phyloP scores from a whole-genome alignment of 2,888 invertebrate species.

The Lissocephala sabroskyi region DNA sequence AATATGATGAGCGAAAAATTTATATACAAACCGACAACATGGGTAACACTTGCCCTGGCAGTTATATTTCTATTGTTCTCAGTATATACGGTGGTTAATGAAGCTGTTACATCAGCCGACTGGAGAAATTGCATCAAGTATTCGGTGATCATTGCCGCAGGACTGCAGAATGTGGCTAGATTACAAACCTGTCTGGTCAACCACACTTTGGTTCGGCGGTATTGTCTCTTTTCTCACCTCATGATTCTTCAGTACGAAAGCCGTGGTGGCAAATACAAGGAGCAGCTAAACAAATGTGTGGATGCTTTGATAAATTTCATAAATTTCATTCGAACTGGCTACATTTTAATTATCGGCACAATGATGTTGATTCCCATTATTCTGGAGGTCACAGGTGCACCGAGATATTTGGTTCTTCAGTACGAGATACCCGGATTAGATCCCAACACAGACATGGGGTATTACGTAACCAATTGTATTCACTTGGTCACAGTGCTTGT shows the following conservation, averaged over 20 bases:
- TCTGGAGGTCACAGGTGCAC: slow-evolving; percentile 9
- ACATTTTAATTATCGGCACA: background rate
- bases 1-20: background rate
- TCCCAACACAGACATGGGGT: slow-evolving; percentile 20
- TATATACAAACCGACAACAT: background rate
- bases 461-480: slow-evolving; percentile 16
- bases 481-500: slow-evolving; percentile 24
- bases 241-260: slow-evolving; percentile 12
- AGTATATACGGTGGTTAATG: background rate
- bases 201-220: too few species aligned
- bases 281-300: slow-evolving; percentile 14
- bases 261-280: slow-evolving; percentile 10
- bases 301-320: slow-evolving; percentile 9
- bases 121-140: background rate
- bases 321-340: slow-evolving; percentile 8
- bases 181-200: background rate
- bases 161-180: background rate
- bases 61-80: background rate
- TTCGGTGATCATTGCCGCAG: background rate
- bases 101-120: background rate
- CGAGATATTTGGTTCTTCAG: slow-evolving; percentile 21
- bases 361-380: slow-evolving; percentile 13
- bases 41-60: background rate
- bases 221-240: too few species aligned
- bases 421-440: slow-evolving; percentile 27